Evolutionary conservation across 2,888 invertebrate species (phyloP), one percentile per base, ranked within the genome.

Genomic region (Pemphredon lugubris): DNA sequence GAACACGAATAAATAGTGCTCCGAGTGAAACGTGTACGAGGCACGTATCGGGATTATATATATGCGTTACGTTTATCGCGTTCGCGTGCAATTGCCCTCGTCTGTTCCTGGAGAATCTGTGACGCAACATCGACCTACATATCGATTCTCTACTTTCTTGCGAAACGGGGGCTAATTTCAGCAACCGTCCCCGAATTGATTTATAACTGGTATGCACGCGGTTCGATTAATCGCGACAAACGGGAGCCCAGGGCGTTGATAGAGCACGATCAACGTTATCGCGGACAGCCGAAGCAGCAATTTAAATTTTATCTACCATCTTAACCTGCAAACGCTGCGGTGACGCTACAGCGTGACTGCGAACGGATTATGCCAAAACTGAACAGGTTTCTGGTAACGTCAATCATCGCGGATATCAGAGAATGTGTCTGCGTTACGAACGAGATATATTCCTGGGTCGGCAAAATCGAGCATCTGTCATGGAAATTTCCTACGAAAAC

Each of bases 401-500:
- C 85, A 54, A 73, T 86, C 42, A 75, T 84, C 26, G 71, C 55
- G 13, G 80, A 86, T 58, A 73, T 84, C 40, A 76, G 76, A 40
- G 83, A 84, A 61, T 73, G 79, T 42, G 71, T 73, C 20, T 40
- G 53, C 44, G 75, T 83, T n/a, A 68, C 70, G 47, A 76, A 76
- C 48, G 79, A 82, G 67, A 75, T 84, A 77, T 81, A 71, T 59
- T 75, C 79, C 14, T 66, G 76, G 68, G 58, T 81, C 26, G 78
- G 75, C 60, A 66, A 66, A 20, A 72, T 80, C 64, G 77, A 77
- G 16, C 76, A 76, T 73, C 79, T 77, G 47, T 86, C 85, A 47
- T 82, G 83, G 84, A 85, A 81, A 79, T 85, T 74, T 69, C 80
- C 83, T 16, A 76, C 70, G 32, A 82, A 77, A 58, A 69, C 57